Percentiles rank a stretch among this genome's conserved stretches.
Evolutionary conservation across 2,113 vertebrate genomes (phyloP).

Genomic region (Nyctereutes procyonoides): DNA sequence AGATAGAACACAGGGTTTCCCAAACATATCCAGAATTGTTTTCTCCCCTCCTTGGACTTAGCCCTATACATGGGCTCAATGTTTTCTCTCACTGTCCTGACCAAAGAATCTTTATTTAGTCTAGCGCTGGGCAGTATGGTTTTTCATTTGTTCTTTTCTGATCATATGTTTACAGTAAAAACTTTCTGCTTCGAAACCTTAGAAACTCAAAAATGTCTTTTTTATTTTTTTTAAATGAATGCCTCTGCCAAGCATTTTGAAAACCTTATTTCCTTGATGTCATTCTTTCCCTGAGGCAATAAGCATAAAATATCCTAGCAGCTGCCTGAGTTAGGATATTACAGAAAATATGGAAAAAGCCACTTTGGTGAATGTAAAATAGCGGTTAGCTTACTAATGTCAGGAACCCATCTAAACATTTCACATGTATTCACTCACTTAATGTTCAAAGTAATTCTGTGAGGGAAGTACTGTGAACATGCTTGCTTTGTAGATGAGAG

Average conservation of each 20-base stretch:
- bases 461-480: not conserved
- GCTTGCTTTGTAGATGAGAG: not conserved
- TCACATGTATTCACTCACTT: not conserved
- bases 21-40: not conserved
- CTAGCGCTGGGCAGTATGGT: not conserved
- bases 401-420: not conserved
- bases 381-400: not conserved
- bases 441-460: not conserved
- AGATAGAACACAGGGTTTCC: not conserved
- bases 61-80: not conserved
- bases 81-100: not conserved
- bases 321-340: not conserved
- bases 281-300: not conserved
- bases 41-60: not conserved
- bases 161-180: constrained; percentile 8
- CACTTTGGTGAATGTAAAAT: not conserved
- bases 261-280: constrained; percentile 32
- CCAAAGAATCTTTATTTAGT: not conserved
- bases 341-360: not conserved
- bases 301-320: constrained; percentile 3
- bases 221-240: constrained; percentile 44
- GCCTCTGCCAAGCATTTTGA: not conserved
- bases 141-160: not conserved
- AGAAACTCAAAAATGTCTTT: constrained; percentile 46
- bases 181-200: constrained; percentile 5